phyloP scores from a whole-genome alignment of 2,113 vertebrate genomes.

The Miniopterus natalensis region DNA sequence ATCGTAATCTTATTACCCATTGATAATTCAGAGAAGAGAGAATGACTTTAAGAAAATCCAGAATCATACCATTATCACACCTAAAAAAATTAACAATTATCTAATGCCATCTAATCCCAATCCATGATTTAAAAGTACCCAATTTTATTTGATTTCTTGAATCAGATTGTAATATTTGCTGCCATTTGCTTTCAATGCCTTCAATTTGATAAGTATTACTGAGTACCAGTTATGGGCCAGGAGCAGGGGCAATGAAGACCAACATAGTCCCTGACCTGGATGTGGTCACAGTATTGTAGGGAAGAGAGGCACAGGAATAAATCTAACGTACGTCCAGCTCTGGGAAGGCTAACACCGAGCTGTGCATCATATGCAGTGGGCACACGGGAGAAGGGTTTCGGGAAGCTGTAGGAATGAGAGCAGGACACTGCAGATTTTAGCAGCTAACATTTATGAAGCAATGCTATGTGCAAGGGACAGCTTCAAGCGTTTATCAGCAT shows the following conservation, averaged over 20 bases:
- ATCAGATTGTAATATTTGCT: neutral
- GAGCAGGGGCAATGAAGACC: neutral
- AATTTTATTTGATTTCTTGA: slow-evolving; percentile 33
- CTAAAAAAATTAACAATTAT: neutral
- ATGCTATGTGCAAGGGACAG: neutral
- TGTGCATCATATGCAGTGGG: rapidly evolving
- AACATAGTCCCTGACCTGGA: neutral
- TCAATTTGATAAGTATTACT: neutral
- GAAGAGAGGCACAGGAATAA: neutral
- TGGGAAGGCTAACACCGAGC: neutral
- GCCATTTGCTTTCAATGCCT: neutral
- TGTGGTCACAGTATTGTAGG: neutral
- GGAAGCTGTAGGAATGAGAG: neutral
- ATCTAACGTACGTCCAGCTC: too few species aligned
- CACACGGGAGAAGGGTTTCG: neutral
- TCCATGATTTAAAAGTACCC: slow-evolving; percentile 16
- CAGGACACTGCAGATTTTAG: too few species aligned
- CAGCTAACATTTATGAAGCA: neutral
- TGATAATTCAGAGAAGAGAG: neutral
- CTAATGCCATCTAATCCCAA: neutral
- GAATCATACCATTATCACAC: neutral
- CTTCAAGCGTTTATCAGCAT: neutral
- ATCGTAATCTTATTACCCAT: neutral
- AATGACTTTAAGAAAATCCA: neutral
- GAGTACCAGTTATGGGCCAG: neutral